Base-by-base conservation (phyloP, 2,888 invertebrate genomes). In the Erebia ligea region DNA sequence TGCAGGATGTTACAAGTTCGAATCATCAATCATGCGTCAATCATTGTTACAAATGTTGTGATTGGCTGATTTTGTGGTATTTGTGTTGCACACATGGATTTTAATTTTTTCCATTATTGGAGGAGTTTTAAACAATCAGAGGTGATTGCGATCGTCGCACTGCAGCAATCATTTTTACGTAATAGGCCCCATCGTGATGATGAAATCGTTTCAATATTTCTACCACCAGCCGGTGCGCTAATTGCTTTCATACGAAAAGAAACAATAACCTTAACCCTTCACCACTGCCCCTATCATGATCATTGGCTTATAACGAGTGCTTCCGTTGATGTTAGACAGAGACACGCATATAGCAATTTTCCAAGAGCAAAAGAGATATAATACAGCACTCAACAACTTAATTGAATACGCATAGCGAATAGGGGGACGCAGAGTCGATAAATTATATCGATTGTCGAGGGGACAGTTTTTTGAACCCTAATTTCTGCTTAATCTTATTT, bases 291-390 rank as follows among this genome's bases (percentile, higher is more conserved):
- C 83, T 86, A 81, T 79, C 85, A 86, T 89, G 86, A 91, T 91
- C 90, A 90, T 87, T 84, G 83, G 84, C 85, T 85, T 85, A 82
- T 83, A 86, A 86, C 83, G 80, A 81, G 79, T 82, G 88, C 89
- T 91, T 90, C 91, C 90, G 90, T 90, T 88, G 82, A 75, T 61
- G 80, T 56, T 63, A 45, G 86, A 87, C 61, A 61, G 85, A 76
- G 86, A 86, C 42, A 67, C 73, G 68, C 17, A 66, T 73, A 82
- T 71, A 2, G 45, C 4, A 15, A 40, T 17, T 8, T 17, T 0
- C 2, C 6, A 57, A 13, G 81, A 72, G 70, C 56, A 78, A 86
- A 71, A 70, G 81, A 79, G 83, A 87, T 64, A 56, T 72, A 69
- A 68, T 65, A 67, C 73, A 72, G 73, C 79, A 84, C 82, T 84